Percentiles rank a stretch among this genome's conserved stretches.
These are phyloP conservation scores for Acheta domesticus DNA, from an alignment of 2,888 invertebrate species.

Conservation along the genomic window DNA sequence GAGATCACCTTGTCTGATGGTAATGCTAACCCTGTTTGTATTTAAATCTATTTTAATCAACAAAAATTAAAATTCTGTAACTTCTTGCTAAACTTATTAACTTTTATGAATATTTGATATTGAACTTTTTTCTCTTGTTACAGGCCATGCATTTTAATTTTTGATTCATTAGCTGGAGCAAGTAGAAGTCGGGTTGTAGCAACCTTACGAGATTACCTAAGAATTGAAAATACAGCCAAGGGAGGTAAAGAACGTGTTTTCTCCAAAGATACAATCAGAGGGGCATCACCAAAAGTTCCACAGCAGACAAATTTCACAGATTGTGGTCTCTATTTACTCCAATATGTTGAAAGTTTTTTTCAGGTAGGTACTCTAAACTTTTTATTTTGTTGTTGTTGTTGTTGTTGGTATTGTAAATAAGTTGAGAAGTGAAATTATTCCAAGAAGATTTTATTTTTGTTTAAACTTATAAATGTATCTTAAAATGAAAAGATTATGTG, in stretches of 20 bases:
- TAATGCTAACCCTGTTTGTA: too few species aligned
- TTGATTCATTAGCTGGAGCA: conserved; percentile 84
- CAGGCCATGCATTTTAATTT: conserved; percentile 90
- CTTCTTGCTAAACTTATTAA: too few species aligned
- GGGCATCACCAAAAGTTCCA: conserved; percentile 87
- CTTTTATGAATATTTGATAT: background rate
- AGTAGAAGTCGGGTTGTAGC: conserved; percentile 80
- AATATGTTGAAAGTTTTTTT: conserved; percentile 96
- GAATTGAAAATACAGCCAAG: conserved; percentile 79
- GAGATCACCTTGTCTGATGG: too few species aligned
- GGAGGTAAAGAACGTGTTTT: conserved; percentile 64
- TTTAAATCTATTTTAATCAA: too few species aligned
- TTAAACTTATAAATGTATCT: background rate
- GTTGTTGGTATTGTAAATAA: background rate
- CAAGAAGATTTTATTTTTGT: background rate
- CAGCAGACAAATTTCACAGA: conserved; percentile 97
- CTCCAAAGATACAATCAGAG: conserved; percentile 80
- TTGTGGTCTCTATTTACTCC: conserved; percentile 91
- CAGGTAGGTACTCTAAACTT: conserved; percentile 56
- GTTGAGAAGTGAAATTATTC: too few species aligned
- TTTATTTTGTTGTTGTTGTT: too few species aligned
- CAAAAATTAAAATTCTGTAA: too few species aligned
- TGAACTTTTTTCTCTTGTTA: conserved; percentile 45
- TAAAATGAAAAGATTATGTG: too few species aligned
- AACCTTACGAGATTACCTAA: conserved; percentile 85